Percentiles rank a stretch among this genome's conserved stretches.
Evolutionary conservation across 2,888 invertebrate species (phyloP).

Genomic region (Lordiphosa andalusiaca): DNA sequence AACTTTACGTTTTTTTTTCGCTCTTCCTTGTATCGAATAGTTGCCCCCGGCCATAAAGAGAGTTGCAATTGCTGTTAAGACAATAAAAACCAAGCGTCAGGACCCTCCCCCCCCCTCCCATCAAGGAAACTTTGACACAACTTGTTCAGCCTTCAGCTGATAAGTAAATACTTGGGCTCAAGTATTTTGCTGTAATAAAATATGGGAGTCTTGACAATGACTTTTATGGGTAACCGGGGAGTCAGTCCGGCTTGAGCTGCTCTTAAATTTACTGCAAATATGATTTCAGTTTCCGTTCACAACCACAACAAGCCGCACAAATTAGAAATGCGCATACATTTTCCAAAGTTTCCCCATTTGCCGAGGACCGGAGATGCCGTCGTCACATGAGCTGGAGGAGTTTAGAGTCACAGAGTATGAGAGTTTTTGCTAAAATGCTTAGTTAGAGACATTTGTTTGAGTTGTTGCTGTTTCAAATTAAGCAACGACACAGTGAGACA

Average conservation of each 20-base stretch:
- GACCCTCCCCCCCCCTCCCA: no score
- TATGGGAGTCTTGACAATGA: conserved; percentile 19
- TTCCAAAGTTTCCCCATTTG: conserved; percentile 44
- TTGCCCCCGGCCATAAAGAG: conserved; percentile 33
- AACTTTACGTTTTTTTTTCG: conserved; percentile 26
- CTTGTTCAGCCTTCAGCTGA: conserved; percentile 47
- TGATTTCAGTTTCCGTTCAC: conserved; percentile 22
- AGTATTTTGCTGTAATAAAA: no score
- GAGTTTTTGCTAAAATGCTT: conserved; percentile 30
- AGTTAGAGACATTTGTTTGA: conserved; percentile 66
- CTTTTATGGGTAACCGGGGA: conserved; percentile 52
- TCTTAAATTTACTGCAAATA: conserved; percentile 16
- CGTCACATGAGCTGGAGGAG: conserved; percentile 7
- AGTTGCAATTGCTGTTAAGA: conserved; percentile 31
- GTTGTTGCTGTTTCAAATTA: conserved; percentile 63
- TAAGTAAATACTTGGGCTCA: conserved; percentile 52
- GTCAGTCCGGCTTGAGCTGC: conserved; percentile 5
- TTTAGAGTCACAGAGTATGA: conserved; percentile 4
- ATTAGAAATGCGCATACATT: conserved; percentile 64
- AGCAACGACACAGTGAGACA: neutral
- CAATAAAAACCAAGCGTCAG: conserved; percentile 29
- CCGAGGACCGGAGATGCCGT: conserved; percentile 12
- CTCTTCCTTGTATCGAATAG: conserved; percentile 33
- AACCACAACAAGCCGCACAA: conserved; percentile 38
- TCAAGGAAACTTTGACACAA: conserved; percentile 43